These are phyloP conservation scores for Epistrophe eligans DNA, from an alignment of 2,888 invertebrate genomes.

Conservation along the genomic window DNA sequence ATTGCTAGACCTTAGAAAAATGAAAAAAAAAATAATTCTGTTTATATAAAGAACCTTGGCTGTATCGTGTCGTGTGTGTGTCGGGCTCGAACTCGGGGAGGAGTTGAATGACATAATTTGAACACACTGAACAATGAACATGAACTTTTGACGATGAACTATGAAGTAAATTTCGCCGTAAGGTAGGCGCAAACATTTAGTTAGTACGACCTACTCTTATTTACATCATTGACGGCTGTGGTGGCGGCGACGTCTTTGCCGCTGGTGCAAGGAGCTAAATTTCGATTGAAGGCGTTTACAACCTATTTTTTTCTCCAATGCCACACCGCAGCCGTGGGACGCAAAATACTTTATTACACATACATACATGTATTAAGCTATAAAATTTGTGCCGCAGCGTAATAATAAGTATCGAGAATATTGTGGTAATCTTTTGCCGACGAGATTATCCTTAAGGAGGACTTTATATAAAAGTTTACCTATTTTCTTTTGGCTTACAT, in stretches of 20 bases:
- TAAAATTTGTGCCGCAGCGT: constrained; percentile 46
- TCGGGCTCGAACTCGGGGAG: constrained; percentile 36
- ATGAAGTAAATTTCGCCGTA: constrained; percentile 45
- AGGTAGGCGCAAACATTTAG: constrained; percentile 49
- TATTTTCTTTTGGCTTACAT: constrained; percentile 1
- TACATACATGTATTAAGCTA: constrained; percentile 40
- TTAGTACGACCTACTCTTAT: constrained; percentile 7
- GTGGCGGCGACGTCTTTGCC: background rate
- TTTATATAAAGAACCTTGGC: background rate
- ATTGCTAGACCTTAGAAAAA: constrained; percentile 55
- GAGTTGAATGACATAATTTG: constrained; percentile 70
- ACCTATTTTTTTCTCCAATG: constrained; percentile 36
- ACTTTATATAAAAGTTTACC: constrained; percentile 5
- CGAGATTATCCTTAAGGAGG: constrained; percentile 46
- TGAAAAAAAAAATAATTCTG: background rate
- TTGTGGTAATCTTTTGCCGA: constrained; percentile 50
- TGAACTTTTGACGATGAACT: constrained; percentile 68
- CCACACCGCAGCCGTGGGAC: background rate
- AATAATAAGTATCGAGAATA: constrained; percentile 36
- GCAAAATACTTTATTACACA: constrained; percentile 66
- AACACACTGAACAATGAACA: constrained; percentile 59
- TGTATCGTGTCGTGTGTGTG: background rate
- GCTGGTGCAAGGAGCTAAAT: background rate
- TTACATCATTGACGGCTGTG: constrained; percentile 10
- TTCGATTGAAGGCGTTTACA: constrained; percentile 13